Evolutionary conservation across 2,113 vertebrate species (phyloP).

Genomic region (Seriola quinqueradiata): DNA sequence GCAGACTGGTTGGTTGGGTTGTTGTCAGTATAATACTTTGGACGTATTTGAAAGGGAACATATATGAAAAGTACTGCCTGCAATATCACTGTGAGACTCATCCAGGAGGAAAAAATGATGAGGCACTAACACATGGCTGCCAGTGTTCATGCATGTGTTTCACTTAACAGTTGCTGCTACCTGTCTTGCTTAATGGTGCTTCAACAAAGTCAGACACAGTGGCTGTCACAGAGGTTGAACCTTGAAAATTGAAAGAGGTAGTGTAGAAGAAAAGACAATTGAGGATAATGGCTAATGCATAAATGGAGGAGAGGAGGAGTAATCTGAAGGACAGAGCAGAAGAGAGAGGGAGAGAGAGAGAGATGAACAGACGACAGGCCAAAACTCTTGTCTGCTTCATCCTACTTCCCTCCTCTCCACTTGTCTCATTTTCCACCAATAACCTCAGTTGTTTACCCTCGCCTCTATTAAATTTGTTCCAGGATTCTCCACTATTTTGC

Average conservation of each 20-base stretch:
- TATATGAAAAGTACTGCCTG: neutral
- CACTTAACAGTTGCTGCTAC: constrained; percentile 5
- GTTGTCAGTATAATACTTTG: constrained; percentile 28
- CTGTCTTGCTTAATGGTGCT: constrained; percentile 19
- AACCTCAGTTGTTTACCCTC: constrained; percentile 57
- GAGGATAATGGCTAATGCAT: constrained; percentile 38
- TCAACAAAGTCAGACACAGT: constrained; percentile 10
- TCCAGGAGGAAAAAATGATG: constrained; percentile 13
- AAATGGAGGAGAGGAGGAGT: constrained; percentile 35
- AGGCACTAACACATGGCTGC: neutral
- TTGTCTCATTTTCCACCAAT: constrained; percentile 62
- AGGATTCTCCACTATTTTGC: constrained; percentile 44
- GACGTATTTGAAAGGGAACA: neutral
- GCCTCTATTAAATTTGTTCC: constrained; percentile 63
- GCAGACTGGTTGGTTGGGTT: constrained; percentile 24
- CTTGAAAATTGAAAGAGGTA: constrained; percentile 40
- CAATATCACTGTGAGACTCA: neutral
- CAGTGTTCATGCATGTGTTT: neutral
- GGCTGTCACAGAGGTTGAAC: constrained; percentile 4
- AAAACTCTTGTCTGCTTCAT: neutral
- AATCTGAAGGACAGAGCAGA: constrained; percentile 47
- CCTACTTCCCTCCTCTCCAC: constrained; percentile 23
- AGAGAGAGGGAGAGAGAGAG: constrained; percentile 8
- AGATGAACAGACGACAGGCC: constrained; percentile 37
- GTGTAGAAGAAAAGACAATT: neutral